Conservation (phyloP, 2,888 invertebrate species). For the Mechanitis mazaeus region DNA sequence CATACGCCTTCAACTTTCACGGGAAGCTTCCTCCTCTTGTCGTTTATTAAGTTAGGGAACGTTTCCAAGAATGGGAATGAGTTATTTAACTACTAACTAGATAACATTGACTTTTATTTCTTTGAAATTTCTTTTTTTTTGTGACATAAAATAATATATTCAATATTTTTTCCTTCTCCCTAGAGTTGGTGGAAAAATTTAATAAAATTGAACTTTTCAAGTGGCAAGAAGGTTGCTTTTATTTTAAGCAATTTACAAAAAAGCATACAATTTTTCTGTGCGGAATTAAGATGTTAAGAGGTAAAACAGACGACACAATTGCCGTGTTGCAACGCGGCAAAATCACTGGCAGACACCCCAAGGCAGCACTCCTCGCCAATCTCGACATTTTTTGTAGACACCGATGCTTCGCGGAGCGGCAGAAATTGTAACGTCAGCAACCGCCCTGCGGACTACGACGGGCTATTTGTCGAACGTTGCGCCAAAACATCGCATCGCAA, state of each 20-base stretch:
- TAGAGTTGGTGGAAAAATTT: not conserved
- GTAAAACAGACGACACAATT: constrained; percentile 71
- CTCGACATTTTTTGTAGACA: constrained; percentile 65
- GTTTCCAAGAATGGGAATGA: constrained; percentile 73
- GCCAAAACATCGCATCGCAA: constrained; percentile 73
- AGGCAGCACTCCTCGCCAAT: constrained; percentile 63
- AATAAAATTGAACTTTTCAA: constrained; percentile 15
- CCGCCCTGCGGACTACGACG: constrained; percentile 66
- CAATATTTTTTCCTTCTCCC: not conserved
- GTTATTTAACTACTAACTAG: constrained; percentile 72
- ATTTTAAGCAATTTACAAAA: constrained; percentile 49
- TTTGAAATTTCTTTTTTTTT: constrained; percentile 9
- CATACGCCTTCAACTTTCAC: constrained; percentile 76
- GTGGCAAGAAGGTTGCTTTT: constrained; percentile 31
- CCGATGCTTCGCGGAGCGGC: constrained; percentile 44
- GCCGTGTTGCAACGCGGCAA: constrained; percentile 69
- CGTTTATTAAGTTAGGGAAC: constrained; percentile 74
- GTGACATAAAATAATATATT: not conserved
- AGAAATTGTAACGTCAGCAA: constrained; percentile 68
- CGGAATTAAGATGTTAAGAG: constrained; percentile 70
- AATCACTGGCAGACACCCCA: constrained; percentile 63
- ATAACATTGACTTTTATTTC: constrained; percentile 59
- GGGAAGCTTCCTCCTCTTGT: constrained; percentile 72
- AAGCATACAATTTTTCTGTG: constrained; percentile 62
- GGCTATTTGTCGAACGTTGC: constrained; percentile 71